phyloP scores from a whole-genome alignment of 2,797 vertebrate genomes.

The Anabacerthia variegaticeps region DNA sequence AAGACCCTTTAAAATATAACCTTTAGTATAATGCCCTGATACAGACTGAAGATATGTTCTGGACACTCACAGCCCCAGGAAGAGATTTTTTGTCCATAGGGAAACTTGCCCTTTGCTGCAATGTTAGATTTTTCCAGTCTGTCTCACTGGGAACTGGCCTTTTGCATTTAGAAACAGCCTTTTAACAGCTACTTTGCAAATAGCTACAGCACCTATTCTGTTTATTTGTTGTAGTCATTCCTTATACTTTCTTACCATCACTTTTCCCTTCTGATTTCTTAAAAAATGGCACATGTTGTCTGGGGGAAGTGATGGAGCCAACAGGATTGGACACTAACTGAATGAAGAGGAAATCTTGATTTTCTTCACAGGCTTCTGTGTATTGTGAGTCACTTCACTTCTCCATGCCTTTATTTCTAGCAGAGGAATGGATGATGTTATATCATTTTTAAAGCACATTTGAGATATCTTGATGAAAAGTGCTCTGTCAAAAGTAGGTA shows the following conservation, averaged over 20 bases:
- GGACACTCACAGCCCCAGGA: neutral
- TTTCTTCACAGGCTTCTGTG: slow-evolving; percentile 22
- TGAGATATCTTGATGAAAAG: neutral
- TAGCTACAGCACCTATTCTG: neutral
- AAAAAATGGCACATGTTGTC: neutral
- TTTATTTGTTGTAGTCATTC: neutral
- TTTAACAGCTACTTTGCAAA: neutral
- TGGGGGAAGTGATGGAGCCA: neutral
- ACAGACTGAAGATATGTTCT: neutral
- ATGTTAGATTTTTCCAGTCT: neutral
- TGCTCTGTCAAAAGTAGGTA: neutral
- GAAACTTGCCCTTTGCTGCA: neutral
- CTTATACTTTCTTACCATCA: neutral
- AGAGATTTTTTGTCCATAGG: fast-evolving
- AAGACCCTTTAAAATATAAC: neutral
- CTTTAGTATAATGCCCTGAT: neutral
- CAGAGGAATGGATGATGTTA: neutral
- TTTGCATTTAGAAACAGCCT: neutral
- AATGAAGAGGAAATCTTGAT: neutral
- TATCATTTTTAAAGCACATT: neutral
- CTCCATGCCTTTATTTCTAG: neutral
- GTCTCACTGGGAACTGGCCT: neutral
- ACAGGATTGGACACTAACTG: neutral
- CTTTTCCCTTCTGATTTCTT: slow-evolving; percentile 2
- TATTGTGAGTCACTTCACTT: neutral